These are phyloP conservation scores for Hydropsyche tenuis DNA, from an alignment of 1,140 invertebrate genomes.

Conservation along the genomic window DNA sequence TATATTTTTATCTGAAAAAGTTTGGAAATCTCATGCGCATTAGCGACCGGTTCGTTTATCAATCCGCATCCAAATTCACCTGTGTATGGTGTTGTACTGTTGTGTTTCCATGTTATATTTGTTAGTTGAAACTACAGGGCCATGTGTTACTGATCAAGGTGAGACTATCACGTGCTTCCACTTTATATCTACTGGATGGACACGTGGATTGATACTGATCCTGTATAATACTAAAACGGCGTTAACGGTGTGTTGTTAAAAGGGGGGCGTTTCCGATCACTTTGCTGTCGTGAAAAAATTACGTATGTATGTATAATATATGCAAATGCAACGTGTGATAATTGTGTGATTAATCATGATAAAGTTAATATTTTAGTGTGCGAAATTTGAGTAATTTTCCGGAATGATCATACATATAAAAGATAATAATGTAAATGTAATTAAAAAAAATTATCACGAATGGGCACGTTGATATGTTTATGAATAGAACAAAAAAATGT, in stretches of 20 bases:
- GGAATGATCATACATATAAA: no score
- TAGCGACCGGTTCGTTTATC: neutral
- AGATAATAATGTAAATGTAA: no score
- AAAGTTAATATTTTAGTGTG: no score
- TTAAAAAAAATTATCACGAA: no score
- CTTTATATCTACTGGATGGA: constrained; percentile 30
- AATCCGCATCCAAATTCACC: constrained; percentile 8
- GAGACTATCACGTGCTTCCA: constrained; percentile 36
- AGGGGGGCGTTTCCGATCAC: neutral
- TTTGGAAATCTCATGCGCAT: neutral
- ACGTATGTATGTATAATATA: no score
- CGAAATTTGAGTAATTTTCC: no score
- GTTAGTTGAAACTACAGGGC: constrained; percentile 5
- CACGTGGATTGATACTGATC: constrained; percentile 9
- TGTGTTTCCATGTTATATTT: constrained; percentile 31
- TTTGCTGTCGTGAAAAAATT: neutral
- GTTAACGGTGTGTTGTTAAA: neutral
- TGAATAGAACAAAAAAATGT: no score
- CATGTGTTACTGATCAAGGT: constrained; percentile 49
- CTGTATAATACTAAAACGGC: neutral
- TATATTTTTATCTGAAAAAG: neutral
- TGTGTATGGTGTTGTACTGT: constrained; percentile 32
- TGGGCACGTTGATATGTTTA: no score
- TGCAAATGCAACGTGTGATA: no score
- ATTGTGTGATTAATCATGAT: no score